These are phyloP conservation scores for Herpailurus yagouaroundi DNA, from an alignment of 2,113 vertebrate species.

Conservation along the genomic window DNA sequence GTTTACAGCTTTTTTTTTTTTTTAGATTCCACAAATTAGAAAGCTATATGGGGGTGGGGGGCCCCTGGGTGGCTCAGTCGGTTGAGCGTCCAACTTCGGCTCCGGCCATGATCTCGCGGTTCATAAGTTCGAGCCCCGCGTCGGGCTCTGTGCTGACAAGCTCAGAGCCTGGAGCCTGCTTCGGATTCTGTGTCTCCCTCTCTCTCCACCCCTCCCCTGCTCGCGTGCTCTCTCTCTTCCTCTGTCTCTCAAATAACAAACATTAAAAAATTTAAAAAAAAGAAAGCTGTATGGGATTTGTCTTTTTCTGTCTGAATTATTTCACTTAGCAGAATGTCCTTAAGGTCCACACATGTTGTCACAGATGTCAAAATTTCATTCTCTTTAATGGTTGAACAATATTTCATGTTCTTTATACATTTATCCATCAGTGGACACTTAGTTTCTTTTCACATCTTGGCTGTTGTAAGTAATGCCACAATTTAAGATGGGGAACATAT, in stretches of 20 bases:
- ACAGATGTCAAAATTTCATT: neutral
- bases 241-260: too few species aligned
- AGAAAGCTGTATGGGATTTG: neutral
- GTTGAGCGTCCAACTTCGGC: too few species aligned
- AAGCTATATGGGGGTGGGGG: neutral
- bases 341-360: neutral
- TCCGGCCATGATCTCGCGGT: too few species aligned
- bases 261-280: too few species aligned
- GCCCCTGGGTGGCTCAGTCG: too few species aligned
- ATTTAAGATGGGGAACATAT: neutral
- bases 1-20: neutral
- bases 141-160: too few species aligned
- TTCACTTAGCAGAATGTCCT: neutral
- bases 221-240: too few species aligned
- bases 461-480: neutral
- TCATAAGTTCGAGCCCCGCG: too few species aligned
- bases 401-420: neutral
- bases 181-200: too few species aligned
- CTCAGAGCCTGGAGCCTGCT: too few species aligned
- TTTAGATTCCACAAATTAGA: neutral
- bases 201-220: too few species aligned
- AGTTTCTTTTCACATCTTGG: neutral
- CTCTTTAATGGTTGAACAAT: neutral
- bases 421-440: neutral
- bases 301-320: neutral